These are phyloP conservation scores for Erethizon dorsatum DNA, from an alignment of 2,797 vertebrate genomes.

Conservation along the genomic window DNA sequence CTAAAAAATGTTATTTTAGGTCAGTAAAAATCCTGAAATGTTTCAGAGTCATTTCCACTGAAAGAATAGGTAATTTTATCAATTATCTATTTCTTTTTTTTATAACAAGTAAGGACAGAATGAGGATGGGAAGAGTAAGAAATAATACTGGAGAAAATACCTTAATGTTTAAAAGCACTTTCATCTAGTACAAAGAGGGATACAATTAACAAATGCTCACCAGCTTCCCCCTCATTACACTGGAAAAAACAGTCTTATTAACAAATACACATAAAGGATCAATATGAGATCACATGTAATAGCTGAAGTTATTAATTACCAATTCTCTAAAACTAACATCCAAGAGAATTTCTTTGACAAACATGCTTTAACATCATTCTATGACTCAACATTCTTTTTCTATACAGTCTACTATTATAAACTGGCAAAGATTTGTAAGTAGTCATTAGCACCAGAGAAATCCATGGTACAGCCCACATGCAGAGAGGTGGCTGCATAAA, in stretches of 20 bases:
- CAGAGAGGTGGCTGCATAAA: not conserved
- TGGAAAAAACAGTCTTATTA: constrained; percentile 52
- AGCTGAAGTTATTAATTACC: constrained; percentile 20
- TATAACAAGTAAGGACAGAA: constrained; percentile 56
- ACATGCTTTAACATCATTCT: not conserved
- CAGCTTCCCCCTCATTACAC: not conserved
- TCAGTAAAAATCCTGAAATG: constrained; percentile 34
- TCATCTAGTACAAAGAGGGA: constrained; percentile 32
- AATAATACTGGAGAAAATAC: constrained; percentile 57
- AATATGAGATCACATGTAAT: not conserved
- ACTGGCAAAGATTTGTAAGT: not conserved
- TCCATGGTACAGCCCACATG: not conserved
- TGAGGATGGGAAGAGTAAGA: constrained; percentile 6
- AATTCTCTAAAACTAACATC: constrained; percentile 60
- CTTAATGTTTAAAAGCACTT: constrained; percentile 46
- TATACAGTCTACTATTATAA: not conserved
- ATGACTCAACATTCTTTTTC: constrained; percentile 30
- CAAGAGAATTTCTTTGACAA: constrained; percentile 57
- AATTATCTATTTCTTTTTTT: constrained; percentile 64
- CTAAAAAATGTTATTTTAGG: constrained; percentile 43
- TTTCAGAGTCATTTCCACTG: constrained; percentile 45
- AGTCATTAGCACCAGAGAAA: constrained; percentile 41
- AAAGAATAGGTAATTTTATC: constrained; percentile 52
- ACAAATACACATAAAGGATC: not conserved
- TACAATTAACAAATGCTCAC: constrained; percentile 26